Percentiles rank a stretch among this genome's conserved stretches.
These are phyloP conservation scores for Dione juno DNA, from an alignment of 2,888 invertebrate genomes.

Conservation along the genomic window DNA sequence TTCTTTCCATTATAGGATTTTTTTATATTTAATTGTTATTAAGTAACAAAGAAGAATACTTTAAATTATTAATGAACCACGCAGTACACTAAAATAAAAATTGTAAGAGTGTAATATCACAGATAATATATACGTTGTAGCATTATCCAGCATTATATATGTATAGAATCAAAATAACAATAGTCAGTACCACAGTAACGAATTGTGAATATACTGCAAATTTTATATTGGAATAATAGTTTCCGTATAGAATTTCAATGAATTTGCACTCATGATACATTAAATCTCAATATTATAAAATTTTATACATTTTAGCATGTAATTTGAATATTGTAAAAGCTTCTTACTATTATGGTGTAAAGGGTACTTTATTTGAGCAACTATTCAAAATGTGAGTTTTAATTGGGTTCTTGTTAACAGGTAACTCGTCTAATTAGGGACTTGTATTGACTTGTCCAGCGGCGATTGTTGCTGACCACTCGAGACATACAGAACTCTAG, in stretches of 20 bases:
- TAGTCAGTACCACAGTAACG: not conserved
- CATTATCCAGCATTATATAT: not conserved
- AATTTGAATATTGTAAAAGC: slow-evolving; percentile 20
- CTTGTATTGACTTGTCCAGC: slow-evolving; percentile 65
- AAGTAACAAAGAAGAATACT: no score
- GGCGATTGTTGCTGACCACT: slow-evolving; percentile 70
- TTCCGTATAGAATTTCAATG: not conserved
- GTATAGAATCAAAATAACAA: not conserved
- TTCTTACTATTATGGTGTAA: slow-evolving; percentile 1
- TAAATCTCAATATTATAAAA: not conserved
- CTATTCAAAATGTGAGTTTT: slow-evolving; percentile 71
- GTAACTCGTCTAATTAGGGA: slow-evolving; percentile 73
- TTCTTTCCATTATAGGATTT: no score
- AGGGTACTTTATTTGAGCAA: slow-evolving; percentile 62
- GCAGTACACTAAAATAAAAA: no score
- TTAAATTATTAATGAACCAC: no score
- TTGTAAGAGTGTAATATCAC: not conserved
- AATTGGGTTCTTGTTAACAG: slow-evolving; percentile 71
- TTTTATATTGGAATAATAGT: not conserved
- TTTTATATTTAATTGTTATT: no score
- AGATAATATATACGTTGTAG: not conserved
- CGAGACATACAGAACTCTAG: slow-evolving; percentile 52
- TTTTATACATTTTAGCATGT: slow-evolving; percentile 1
- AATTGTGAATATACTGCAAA: not conserved
- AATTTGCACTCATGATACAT: not conserved